Evolutionary conservation across 2,888 invertebrate genomes (phyloP).

Genomic region (Xylota sylvarum): DNA sequence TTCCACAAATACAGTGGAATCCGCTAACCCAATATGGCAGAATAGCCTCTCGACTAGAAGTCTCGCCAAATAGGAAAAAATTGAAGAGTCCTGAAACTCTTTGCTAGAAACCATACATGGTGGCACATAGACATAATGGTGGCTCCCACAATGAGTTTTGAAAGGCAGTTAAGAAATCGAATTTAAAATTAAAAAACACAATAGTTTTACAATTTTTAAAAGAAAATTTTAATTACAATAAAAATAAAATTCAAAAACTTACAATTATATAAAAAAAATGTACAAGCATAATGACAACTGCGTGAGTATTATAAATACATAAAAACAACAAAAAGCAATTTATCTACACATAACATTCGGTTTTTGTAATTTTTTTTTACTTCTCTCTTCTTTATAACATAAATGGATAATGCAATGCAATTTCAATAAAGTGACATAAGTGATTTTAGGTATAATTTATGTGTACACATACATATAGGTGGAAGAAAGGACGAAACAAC

Average conservation of each 20-base stretch:
- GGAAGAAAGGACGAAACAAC: slow-evolving; percentile 49
- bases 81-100: no score
- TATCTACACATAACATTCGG: slow-evolving; percentile 45
- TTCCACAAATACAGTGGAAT: no score
- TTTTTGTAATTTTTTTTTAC: slow-evolving; percentile 24
- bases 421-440: slow-evolving; percentile 8
- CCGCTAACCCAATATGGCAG: no score
- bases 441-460: slow-evolving; percentile 43
- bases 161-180: no score
- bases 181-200: slow-evolving; percentile 2
- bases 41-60: no score
- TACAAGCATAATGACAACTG: slow-evolving; percentile 76
- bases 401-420: slow-evolving; percentile 40
- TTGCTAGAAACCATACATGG: no score
- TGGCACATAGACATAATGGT: no score
- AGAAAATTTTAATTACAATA: slow-evolving; percentile 60
- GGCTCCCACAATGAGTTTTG: no score
- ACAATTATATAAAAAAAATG: slow-evolving; percentile 64
- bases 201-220: slow-evolving; percentile 43
- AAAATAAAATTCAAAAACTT: slow-evolving; percentile 61
- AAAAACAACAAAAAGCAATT: slow-evolving; percentile 49
- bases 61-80: no score
- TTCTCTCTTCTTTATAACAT: slow-evolving; percentile 20
- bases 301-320: slow-evolving; percentile 68
- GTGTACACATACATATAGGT: slow-evolving; percentile 38